Conservation (phyloP, 2,113 vertebrate species). For the Thunnus thynnus region DNA sequence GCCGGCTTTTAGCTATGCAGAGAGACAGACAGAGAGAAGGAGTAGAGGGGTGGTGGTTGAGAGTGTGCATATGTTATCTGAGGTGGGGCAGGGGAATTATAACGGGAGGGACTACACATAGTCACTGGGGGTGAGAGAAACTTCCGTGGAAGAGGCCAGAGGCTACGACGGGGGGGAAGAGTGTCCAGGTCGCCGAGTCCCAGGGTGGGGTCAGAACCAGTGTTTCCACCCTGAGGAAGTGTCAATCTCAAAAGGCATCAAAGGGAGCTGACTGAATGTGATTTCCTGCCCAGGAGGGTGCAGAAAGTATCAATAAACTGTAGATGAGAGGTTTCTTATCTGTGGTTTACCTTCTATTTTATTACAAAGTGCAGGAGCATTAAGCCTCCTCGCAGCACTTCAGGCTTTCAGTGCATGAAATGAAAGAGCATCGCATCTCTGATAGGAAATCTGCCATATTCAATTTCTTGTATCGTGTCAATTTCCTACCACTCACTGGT, state of each 20-base stretch:
- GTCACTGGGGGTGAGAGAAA: constrained; percentile 49
- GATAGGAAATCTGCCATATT: constrained; percentile 37
- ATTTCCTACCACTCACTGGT: background rate
- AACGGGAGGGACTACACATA: constrained; percentile 34
- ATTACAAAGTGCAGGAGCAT: constrained; percentile 60
- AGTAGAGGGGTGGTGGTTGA: constrained; percentile 51
- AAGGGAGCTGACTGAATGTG: constrained; percentile 53
- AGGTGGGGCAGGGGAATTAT: constrained; percentile 59
- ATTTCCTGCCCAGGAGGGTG: constrained; percentile 60
- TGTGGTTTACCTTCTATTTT: constrained; percentile 67
- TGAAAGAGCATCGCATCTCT: constrained; percentile 44
- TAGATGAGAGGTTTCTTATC: constrained; percentile 56
- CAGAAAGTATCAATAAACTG: constrained; percentile 64
- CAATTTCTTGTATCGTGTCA: constrained; percentile 3
- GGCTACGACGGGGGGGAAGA: constrained; percentile 44
- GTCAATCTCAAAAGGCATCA: constrained; percentile 64
- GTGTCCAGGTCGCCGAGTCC: constrained; percentile 37
- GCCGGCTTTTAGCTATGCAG: constrained; percentile 70
- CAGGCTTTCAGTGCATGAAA: constrained; percentile 31
- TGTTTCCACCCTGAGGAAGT: constrained; percentile 61
- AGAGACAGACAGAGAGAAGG: constrained; percentile 50
- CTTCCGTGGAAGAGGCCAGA: constrained; percentile 63
- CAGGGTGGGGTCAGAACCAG: constrained; percentile 62
- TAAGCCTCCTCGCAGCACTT: background rate
- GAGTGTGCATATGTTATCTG: constrained; percentile 53